Evolutionary conservation across 2,797 vertebrate genomes (phyloP), one percentile per base, ranked within the genome.

Genomic region (Otolemur crassicaudatus): DNA sequence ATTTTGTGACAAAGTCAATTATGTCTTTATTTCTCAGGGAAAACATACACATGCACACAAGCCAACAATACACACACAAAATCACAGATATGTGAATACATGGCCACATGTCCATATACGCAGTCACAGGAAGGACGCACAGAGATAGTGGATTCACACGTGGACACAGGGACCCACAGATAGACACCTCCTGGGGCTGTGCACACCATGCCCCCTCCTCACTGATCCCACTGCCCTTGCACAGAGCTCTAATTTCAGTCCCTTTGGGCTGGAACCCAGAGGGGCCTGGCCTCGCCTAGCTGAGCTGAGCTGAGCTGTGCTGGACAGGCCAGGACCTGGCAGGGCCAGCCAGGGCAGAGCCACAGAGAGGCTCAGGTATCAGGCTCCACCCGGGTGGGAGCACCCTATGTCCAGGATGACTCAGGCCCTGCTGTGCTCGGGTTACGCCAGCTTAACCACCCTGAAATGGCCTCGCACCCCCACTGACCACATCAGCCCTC

Each of bases 331-430:
- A 70, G 72, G 61, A 58, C 72, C 43, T 76, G 87, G 49, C 87
- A 86, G 82, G 91, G 87, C 90, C 58, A 58, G 72, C 80, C 80
- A 29, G 85, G 65, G 53, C 91, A 34, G 84, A 94, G 90, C 96
- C 91, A 2, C 94, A 94, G 87, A 90, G 43, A 81, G 89, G 93
- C 43, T 96, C 95, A 95, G 81, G 95, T 95, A 90, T 97, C 93
- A 88, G 80, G 11, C 85, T 72, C 80, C 22, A 0, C 93, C 94
- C 63, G 0, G 63, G 56, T 5, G 23, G 83, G 91, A 97, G 69
- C 43, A 60, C 91, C 75, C 63, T 0, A 5, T 82, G 65, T 79
- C 58, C 76, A 91, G 27, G n/a, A 75, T 96, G 94, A 96, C 67
- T 97, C 96, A 88, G 83, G 29, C 58, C 67, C 25, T 69, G 92